Percentiles rank a stretch among this genome's conserved stretches.
phyloP scores from a whole-genome alignment of 2,888 invertebrate species.

The Coecobrya sp. region DNA sequence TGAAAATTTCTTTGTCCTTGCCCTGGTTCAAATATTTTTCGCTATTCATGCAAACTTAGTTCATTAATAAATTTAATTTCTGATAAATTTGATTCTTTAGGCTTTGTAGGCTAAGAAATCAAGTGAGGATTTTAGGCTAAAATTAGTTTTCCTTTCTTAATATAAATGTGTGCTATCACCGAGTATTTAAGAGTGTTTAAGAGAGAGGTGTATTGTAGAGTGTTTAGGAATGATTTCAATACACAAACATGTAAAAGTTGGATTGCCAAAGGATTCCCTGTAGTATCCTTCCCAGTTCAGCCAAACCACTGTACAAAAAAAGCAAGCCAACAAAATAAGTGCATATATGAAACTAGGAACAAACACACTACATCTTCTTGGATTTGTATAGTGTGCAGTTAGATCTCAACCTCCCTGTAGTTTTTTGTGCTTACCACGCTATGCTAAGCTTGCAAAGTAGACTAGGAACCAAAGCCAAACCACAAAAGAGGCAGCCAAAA shows the following conservation, averaged over 20 bases:
- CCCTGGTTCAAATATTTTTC: not conserved
- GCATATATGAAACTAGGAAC: not conserved
- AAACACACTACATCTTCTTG: not conserved
- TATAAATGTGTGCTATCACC: not conserved
- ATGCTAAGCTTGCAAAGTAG: not conserved
- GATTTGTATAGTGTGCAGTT: not conserved
- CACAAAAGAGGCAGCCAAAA: constrained; percentile 48
- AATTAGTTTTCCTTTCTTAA: not conserved
- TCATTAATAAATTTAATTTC: constrained; percentile 2
- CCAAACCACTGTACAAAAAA: constrained; percentile 26
- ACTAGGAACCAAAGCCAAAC: constrained; percentile 21
- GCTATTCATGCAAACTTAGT: not conserved
- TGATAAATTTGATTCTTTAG: not conserved
- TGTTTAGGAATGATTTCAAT: not conserved
- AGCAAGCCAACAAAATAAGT: constrained; percentile 43
- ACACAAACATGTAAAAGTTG: not conserved
- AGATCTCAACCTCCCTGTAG: not conserved
- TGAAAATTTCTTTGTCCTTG: constrained; percentile 7
- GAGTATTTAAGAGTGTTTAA: not conserved
- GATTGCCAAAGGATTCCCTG: constrained; percentile 38
- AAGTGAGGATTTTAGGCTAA: not conserved
- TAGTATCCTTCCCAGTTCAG: not conserved
- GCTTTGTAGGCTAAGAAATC: not conserved
- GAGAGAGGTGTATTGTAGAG: not conserved
- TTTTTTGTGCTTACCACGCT: not conserved